Base-by-base conservation (phyloP, 2,113 vertebrate genomes). In the Grammomys dolichurus region DNA sequence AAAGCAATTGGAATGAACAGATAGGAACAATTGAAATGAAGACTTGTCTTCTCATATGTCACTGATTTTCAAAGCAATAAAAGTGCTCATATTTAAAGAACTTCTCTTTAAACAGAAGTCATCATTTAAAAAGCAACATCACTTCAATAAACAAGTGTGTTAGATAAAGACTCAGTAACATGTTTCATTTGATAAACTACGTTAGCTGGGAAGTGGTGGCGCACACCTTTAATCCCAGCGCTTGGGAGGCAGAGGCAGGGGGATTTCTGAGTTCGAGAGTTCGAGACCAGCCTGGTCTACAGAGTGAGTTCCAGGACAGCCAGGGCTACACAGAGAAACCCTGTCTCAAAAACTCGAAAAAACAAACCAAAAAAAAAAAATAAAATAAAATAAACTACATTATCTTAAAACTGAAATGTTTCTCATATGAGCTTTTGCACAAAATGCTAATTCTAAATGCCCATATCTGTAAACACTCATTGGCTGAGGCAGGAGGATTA, bases 1-100 rank as follows among this genome's bases (percentile, higher is more conserved):
- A 96, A 97, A 97, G 77, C 36, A 80, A 96, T 58, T 81, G 77
- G 90, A 96, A 93, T 87, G 80, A 91, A 93, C 94, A 95, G 88
- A 96, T 54, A 96, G 75, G 54, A 92, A 63, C 84, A 92, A 94
- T 1, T 77, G 60, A 96, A 95, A 97, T 84, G 17, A 95, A 95
- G 56, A 81, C 73, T 78, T 40, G 43, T 84, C 82, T 96, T 94
- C 31, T 94, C n/a, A 73, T 86, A 65, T 56, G 5, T 72, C 40
- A 85, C 85, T 85, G 40, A 92, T 69, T 95, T 95, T 91, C 69
- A 89, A 87, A 89, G 94, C 46, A 48, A 90, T 70, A 24, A 91
- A 95, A 51, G 19, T 46, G 93, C 24, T 84, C n/a, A 67, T 16
- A 58, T 93, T 94, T 93, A 89, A 91, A 93, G 13, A 46, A 65